phyloP scores from a whole-genome alignment of 37 sponge, comb jelly and placozoan species.

The Halichondria panicea region DNA sequence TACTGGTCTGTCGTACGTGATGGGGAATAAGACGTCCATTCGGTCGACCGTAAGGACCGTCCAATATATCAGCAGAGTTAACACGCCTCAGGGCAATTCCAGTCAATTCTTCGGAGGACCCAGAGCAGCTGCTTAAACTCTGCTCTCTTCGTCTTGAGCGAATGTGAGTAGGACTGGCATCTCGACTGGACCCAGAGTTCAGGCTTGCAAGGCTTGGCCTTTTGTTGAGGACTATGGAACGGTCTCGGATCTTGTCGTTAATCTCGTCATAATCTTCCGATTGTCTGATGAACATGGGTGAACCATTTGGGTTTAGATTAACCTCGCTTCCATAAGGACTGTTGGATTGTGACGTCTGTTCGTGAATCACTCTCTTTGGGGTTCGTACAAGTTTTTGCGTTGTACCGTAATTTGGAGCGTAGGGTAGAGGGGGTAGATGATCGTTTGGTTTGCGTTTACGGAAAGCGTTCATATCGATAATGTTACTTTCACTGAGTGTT shows the following conservation, averaged over 20 bases:
- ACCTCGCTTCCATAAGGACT: not conserved
- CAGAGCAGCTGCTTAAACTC: constrained; percentile 42
- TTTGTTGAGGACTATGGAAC: not conserved
- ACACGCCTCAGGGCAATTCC: not conserved
- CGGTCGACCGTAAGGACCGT: constrained; percentile 48
- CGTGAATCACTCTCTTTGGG: not conserved
- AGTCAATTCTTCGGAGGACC: constrained; percentile 35
- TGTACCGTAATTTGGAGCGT: constrained; percentile 23
- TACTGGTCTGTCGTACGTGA: constrained; percentile 10
- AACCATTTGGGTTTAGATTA: constrained; percentile 7
- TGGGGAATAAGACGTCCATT: not conserved
- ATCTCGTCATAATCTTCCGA: constrained; percentile 30
- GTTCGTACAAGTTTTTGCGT: not conserved
- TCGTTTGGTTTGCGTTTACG: constrained; percentile 58
- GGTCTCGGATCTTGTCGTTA: not conserved
- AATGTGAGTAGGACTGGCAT: constrained; percentile 7
- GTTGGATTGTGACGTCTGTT: not conserved
- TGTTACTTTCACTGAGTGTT: not conserved
- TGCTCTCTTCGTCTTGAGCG: constrained; percentile 7
- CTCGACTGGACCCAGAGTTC: constrained; percentile 29
- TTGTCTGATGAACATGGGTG: not conserved
- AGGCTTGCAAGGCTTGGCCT: constrained; percentile 6
- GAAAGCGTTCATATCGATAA: too few species aligned
- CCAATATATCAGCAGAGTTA: constrained; percentile 25
- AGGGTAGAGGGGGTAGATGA: constrained; percentile 58